Evolutionary conservation across 2,888 invertebrate genomes (phyloP).

Genomic region (Plagodis dolabraria): DNA sequence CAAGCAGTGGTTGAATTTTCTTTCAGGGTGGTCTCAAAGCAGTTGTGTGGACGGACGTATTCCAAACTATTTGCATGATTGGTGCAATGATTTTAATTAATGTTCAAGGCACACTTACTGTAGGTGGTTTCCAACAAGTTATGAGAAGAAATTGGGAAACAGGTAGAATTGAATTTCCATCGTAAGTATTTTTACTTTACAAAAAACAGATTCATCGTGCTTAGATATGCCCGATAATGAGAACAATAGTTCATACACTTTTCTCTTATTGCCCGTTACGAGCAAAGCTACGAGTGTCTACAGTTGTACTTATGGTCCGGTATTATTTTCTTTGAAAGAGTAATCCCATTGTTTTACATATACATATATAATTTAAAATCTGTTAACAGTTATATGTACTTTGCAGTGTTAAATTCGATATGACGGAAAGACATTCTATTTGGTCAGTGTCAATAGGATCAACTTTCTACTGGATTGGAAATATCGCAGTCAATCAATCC

Average conservation of each 20-base stretch:
- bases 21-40: constrained; percentile 87
- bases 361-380: too few species aligned
- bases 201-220: too few species aligned
- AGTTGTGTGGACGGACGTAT: constrained; percentile 90
- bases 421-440: constrained; percentile 89
- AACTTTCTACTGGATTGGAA: constrained; percentile 89
- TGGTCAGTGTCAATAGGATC: constrained; percentile 90
- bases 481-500: constrained; percentile 90
- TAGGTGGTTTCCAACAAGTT: constrained; percentile 87
- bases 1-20: background rate
- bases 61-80: constrained; percentile 88
- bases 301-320: too few species aligned
- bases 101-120: constrained; percentile 86
- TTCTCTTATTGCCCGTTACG: too few species aligned
- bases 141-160: constrained; percentile 83
- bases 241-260: too few species aligned
- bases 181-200: constrained; percentile 55
- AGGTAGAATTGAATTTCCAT: constrained; percentile 85
- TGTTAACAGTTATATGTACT: background rate
- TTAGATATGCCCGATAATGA: too few species aligned
- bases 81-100: constrained; percentile 87
- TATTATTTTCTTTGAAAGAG: too few species aligned
- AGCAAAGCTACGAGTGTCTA: too few species aligned
- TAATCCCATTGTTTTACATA: too few species aligned
- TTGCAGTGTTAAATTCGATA: constrained; percentile 86